Evolutionary conservation across 2,113 vertebrate species (phyloP).

Genomic region (Petaurus breviceps): DNA sequence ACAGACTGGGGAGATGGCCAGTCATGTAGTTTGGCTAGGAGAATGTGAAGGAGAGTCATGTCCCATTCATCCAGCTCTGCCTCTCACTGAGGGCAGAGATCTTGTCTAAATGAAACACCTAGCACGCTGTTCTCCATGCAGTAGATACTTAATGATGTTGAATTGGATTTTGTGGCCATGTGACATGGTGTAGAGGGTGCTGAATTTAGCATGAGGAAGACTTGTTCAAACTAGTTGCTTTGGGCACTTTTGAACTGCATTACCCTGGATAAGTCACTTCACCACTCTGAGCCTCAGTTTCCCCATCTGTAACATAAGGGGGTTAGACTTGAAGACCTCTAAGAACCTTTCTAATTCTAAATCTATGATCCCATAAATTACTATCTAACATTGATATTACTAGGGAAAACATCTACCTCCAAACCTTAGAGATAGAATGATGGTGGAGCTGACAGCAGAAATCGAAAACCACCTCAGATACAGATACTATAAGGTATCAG

Average conservation of each 20-base stretch:
- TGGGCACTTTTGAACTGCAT: too few species aligned
- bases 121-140: too few species aligned
- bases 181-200: too few species aligned
- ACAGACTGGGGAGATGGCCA: neutral
- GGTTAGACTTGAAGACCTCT: too few species aligned
- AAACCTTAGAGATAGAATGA: neutral
- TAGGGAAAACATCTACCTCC: neutral
- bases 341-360: neutral
- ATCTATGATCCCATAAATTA: neutral
- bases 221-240: too few species aligned
- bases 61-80: neutral
- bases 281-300: too few species aligned
- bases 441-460: too few species aligned
- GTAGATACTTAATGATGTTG: too few species aligned
- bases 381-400: neutral
- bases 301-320: too few species aligned
- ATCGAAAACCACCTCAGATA: neutral
- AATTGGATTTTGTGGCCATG: too few species aligned
- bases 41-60: neutral
- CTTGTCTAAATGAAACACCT: neutral
- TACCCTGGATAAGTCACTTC: too few species aligned
- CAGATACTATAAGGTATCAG: neutral
- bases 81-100: neutral
- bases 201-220: too few species aligned
- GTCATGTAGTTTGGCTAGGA: neutral